Evolutionary conservation across 1,140 invertebrate genomes (phyloP), one percentile per base, ranked within the genome.

Genomic region (Caenorhabditis tropicalis): DNA sequence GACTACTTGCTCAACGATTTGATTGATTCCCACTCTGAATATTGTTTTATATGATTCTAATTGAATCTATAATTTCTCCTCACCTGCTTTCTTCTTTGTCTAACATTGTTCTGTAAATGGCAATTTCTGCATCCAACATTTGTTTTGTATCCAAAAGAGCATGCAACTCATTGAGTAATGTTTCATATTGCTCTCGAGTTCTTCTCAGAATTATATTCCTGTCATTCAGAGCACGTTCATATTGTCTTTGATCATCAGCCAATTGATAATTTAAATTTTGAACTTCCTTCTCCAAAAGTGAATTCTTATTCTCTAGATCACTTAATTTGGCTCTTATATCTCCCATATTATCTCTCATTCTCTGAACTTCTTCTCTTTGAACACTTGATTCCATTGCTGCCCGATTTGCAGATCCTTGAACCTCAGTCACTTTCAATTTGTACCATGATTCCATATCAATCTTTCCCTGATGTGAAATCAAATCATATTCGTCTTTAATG

Each of bases 401-500:
- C 56, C 92, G 91, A 43, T 91, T 92, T 53, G 92, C 90, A 27
- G 92, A 92, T 51, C 92, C 92, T 81, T 93, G 91, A 89, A 93
- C 92, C 88, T 93, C 92, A 89, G 93, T 92, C 16, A 93, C 90
- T 65, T 86, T 90, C 21, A 89, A 65, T 53, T 91, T 90, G 89
- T 91, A 91, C 90, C 90, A 91, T 4, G 88, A 90, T 53, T 91
- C 90, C 80, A 92, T 90, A 51, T 92, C 90, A 65, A 92, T 92
- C 9, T 91, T 86, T 87, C 92, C 92, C 80, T 85, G 81, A 87
- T 93, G 92, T 85, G 92, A 92, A 82, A 85, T 74, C 60, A 79
- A 43, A 53, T 93, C 93, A 86, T 93, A 93, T 86, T 93, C 93
- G 49, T 89, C 89, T 83, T 93, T 92, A 82, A 93, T 93, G 85